These are phyloP conservation scores for Brachyptera risi DNA, from an alignment of 2,888 invertebrate genomes.

Conservation along the genomic window DNA sequence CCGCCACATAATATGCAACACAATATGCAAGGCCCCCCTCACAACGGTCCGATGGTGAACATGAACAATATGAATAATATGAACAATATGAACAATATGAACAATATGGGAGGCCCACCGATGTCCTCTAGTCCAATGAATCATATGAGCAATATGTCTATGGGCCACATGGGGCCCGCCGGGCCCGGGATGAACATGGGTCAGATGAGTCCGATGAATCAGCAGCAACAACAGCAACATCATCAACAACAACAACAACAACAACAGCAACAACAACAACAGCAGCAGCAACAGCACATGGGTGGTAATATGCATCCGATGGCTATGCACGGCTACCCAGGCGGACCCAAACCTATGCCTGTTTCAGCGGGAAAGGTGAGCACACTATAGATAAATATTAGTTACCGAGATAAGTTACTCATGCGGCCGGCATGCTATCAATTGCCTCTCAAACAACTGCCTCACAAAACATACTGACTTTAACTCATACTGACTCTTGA, in stretches of 20 bases:
- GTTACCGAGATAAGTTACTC: too few relatives aligned
- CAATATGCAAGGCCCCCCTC: slow-evolving; percentile 2
- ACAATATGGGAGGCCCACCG: slow-evolving; percentile 34
- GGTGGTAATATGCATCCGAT: slow-evolving; percentile 44
- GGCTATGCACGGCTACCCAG: slow-evolving; percentile 48
- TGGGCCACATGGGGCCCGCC: slow-evolving; percentile 34
- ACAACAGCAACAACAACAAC: slow-evolving; percentile 13
- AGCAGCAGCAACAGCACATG: slow-evolving; percentile 32
- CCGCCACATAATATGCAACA: slow-evolving; percentile 8
- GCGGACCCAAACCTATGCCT: slow-evolving; percentile 84
- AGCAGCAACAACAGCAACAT: slow-evolving; percentile 13
- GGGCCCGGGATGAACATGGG: slow-evolving; percentile 34
- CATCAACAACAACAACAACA: slow-evolving; percentile 12
- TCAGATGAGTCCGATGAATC: slow-evolving; percentile 35
- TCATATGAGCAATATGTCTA: slow-evolving; percentile 39
- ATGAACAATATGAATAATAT: slow-evolving; percentile 30
- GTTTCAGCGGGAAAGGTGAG: slow-evolving; percentile 82
- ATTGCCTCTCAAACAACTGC: too few relatives aligned
- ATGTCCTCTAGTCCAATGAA: slow-evolving; percentile 22
- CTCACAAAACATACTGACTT: too few relatives aligned
- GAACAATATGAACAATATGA: slow-evolving; percentile 28
- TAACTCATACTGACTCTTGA: too few relatives aligned
- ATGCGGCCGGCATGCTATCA: too few relatives aligned
- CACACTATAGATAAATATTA: slow-evolving; percentile 9
- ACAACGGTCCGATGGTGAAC: slow-evolving; percentile 37